phyloP scores from a whole-genome alignment of 2,888 invertebrate genomes.

The Criorhina ranunculi region DNA sequence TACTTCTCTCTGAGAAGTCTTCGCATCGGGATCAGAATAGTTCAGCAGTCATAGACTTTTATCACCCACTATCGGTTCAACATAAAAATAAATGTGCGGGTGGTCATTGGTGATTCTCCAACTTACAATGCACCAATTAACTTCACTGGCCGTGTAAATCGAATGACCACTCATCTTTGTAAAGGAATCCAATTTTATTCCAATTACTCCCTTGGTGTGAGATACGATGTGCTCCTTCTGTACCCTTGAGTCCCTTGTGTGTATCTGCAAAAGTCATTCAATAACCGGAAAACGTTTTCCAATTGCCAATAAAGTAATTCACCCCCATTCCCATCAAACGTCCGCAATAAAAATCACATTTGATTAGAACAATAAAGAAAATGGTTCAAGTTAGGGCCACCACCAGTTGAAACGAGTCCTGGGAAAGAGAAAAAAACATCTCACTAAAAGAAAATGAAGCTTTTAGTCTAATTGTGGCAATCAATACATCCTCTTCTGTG shows the following conservation, averaged over 20 bases:
- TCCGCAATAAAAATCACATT: constrained; percentile 24
- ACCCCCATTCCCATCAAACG: background rate
- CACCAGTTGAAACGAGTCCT: background rate
- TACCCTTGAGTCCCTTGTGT: background rate
- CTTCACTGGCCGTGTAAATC: no score
- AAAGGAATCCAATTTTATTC: background rate
- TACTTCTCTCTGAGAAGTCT: no score
- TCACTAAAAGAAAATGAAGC: constrained; percentile 11
- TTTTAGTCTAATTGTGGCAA: constrained; percentile 32
- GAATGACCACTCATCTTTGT: background rate
- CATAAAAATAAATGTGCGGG: no score
- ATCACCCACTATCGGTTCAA: no score
- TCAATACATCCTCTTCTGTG: constrained; percentile 10
- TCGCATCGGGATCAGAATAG: no score
- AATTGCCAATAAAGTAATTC: background rate
- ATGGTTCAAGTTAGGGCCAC: background rate
- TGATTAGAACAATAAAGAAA: constrained; percentile 32
- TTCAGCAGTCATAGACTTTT: no score
- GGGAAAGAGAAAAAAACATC: background rate
- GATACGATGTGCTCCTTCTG: background rate
- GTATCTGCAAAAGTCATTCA: constrained; percentile 5
- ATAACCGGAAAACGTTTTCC: constrained; percentile 4
- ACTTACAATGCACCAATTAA: no score
- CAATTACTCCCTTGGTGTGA: background rate
- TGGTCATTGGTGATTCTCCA: no score